Base-by-base conservation (phyloP, 2,797 vertebrate genomes). In the Limnodromus scolopaceus region DNA sequence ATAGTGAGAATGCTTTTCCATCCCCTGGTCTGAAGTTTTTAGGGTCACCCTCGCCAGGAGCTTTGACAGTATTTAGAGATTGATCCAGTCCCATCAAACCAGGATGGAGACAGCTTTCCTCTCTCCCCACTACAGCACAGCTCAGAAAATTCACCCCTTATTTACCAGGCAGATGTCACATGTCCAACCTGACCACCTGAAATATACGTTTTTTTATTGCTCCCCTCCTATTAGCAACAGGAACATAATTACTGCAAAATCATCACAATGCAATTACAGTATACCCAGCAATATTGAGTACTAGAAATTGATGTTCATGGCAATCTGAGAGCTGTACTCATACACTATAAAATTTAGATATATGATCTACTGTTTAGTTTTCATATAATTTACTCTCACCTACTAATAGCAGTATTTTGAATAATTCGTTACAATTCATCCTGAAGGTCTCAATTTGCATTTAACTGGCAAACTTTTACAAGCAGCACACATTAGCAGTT, bases 361-460 rank as follows among this genome's bases (percentile, higher is more conserved):
- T 90, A 79, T 13, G 43, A 89, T 77, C 53, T 65, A 74, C 88
- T 64, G 61, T 92, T 74, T 84, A 82, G 14, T 77, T 87, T 87
- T 96, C 78, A 28, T 84, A 43, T 65, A 41, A 43, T 87, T 94
- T 93, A 41, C 57, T 72, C 82, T 96, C 53, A 17, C 63, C 45
- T 93, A 76, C 61, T 94, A 72, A 83, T 78, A 90, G 71, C 84
- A 94, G 94, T 92, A 93, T 89, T 96, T 97, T 79, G 80, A 92
- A 82, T 93, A 92, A 95, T 96, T 94, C 91, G 55, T 70, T 91
- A 84, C n/a, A 81, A 89, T 41, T 93, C 74, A 97, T 53, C 55
- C 79, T 55, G 83, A 93, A 97, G 85, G 71, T 83, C 90, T 97
- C 72, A 78, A 83, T 90, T 87, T 93, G 30, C 55, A 76, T 95